Evolutionary conservation across 35 echinoderm and acorn worm genomes (phyloP), one percentile per base, ranked within the genome.

Genomic region (Nesometra sesokonis): DNA sequence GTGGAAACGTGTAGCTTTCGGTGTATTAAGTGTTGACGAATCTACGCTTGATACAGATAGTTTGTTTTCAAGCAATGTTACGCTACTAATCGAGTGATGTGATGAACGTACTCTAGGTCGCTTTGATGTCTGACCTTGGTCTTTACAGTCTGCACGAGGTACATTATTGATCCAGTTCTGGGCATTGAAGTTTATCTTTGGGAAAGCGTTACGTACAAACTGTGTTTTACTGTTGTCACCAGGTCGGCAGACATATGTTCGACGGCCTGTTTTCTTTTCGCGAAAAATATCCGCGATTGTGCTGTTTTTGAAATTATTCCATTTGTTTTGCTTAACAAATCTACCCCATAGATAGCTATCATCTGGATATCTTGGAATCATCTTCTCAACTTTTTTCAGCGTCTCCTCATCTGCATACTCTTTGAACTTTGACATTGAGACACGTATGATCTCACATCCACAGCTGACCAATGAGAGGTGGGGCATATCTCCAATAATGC

Each of bases 261-360:
- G 52, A 1, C 52, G 52, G 0, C 23, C 35, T 4, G 32, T 9
- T 39, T 83, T 83, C 81, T 83, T 34, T 37, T 83, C 81, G 7
- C 17, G 34, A 8, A 83, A 30, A 7, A 83, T 88, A 47, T 89
- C 85, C 17, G 57, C 17, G 0, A 99, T 85, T 30, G 91, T 80
- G 15, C 82, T 90, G 76, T 88, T 89, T 88, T 99, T 99, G 84
- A 97, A 99, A 77, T 92, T 94, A 32, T 82, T 93, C 96, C 96
- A 99, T 8, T 90, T 87, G 85, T 79, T 91, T 78, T 91, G 93
- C 34, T 88, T 91, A 29, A 84, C 46, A 43, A 94, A 91, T 52
- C 86, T 94, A n/a, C 33, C 29, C 86, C 85, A 94, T 8, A 99
- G 88, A 32, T 82, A 39, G 5, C 84, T 35, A 47, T 92, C 93